phyloP scores from a whole-genome alignment of 1,140 invertebrate species.

The Ceratosolen solmsi region DNA sequence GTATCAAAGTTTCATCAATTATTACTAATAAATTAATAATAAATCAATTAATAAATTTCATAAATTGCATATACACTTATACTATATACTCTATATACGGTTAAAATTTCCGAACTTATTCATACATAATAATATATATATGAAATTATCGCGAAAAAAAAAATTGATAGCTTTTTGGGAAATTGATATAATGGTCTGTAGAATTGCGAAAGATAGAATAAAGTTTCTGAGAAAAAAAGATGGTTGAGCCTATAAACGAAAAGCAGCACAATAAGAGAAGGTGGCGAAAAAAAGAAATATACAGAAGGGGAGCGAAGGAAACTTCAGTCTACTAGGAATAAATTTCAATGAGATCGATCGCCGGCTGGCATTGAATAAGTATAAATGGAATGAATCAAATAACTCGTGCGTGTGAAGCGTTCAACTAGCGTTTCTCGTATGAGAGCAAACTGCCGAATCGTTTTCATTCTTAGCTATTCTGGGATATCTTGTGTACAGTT shows the following conservation, averaged over 20 bases:
- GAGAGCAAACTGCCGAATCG: not conserved
- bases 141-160: too few species aligned
- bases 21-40: too few species aligned
- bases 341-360: constrained; percentile 44
- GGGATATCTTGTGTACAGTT: constrained; percentile 16
- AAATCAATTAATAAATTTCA: too few species aligned
- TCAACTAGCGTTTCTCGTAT: not conserved
- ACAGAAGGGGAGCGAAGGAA: not conserved
- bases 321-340: constrained; percentile 18
- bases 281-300: not conserved
- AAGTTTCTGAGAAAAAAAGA: not conserved
- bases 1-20: too few species aligned
- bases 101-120: too few species aligned
- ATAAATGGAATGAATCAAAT: constrained; percentile 45
- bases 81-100: too few species aligned
- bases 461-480: constrained; percentile 33
- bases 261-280: not conserved
- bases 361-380: constrained; percentile 16
- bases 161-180: too few species aligned
- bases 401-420: constrained; percentile 13
- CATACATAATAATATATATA: too few species aligned
- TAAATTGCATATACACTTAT: too few species aligned
- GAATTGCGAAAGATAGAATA: constrained; percentile 19
- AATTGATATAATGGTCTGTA: constrained; percentile 29
- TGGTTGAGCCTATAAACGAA: not conserved